Conservation (phyloP, 2,888 invertebrate genomes). For the Beris morrisii region DNA sequence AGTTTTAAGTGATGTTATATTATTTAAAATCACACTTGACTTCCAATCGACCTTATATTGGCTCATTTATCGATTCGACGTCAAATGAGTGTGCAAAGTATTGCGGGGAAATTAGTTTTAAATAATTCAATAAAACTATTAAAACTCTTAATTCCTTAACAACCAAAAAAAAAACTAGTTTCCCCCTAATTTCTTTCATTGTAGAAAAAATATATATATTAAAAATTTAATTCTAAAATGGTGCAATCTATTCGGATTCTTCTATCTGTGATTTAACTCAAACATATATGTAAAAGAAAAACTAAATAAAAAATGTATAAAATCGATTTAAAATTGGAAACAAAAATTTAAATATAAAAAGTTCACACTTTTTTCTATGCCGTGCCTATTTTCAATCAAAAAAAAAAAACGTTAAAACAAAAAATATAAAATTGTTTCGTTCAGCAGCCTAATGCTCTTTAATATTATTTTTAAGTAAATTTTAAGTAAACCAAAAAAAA, state of each 20-base stretch:
- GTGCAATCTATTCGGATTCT: constrained; percentile 28
- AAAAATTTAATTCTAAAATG: constrained; percentile 22
- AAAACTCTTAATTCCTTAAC: constrained; percentile 1
- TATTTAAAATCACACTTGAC: constrained; percentile 24
- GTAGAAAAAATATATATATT: constrained; percentile 11
- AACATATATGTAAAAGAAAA: no score
- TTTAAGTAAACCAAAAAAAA: no score
- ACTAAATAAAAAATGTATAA: no score
- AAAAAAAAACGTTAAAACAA: no score
- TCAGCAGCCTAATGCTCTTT: no score
- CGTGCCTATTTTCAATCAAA: no score
- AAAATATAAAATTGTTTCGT: no score
- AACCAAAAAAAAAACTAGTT: constrained; percentile 1
- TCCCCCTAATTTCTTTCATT: constrained; percentile 19
- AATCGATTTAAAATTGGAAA: no score
- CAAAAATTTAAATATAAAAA: no score
- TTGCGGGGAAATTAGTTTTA: constrained; percentile 19
- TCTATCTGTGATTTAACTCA: constrained; percentile 28
- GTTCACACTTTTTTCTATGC: no score
- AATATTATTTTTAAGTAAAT: no score
- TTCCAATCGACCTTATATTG: constrained; percentile 29
- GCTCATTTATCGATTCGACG: constrained; percentile 31
- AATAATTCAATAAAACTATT: background rate
- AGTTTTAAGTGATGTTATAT: background rate
- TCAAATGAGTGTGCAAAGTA: constrained; percentile 27